These are phyloP conservation scores for Bradypodion pumilum DNA, from an alignment of 2,797 vertebrate species.

Conservation along the genomic window DNA sequence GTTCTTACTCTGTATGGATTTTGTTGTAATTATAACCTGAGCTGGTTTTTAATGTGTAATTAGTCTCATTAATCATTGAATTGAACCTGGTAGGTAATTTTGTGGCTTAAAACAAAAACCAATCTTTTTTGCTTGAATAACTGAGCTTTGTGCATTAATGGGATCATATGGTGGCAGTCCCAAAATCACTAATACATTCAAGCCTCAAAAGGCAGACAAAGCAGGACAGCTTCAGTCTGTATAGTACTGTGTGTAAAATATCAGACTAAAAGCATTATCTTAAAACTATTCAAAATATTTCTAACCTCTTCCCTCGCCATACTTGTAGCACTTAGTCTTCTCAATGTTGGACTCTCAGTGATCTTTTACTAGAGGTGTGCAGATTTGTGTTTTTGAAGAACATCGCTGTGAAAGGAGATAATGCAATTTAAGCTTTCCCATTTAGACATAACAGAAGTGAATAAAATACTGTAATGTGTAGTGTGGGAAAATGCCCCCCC, in stretches of 20 bases:
- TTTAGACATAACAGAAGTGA: too few species aligned
- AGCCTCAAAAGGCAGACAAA: constrained; percentile 39
- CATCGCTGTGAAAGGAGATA: too few species aligned
- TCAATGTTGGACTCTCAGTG: constrained; percentile 31
- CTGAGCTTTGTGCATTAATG: constrained; percentile 39
- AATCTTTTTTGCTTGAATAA: constrained; percentile 57
- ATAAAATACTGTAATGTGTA: too few species aligned
- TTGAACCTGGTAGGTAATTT: constrained; percentile 41
- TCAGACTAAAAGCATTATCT: constrained; percentile 25
- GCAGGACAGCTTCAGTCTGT: constrained; percentile 43
- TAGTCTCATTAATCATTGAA: constrained; percentile 24
- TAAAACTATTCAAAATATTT: constrained; percentile 38
- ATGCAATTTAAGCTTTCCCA: too few species aligned
- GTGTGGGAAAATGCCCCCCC: too few species aligned
- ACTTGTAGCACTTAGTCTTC: constrained; percentile 24
- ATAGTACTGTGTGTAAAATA: constrained; percentile 51
- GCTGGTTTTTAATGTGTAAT: constrained; percentile 34
- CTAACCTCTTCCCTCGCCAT: constrained; percentile 7
- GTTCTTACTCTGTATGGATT: constrained; percentile 25
- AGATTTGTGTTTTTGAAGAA: too few species aligned
- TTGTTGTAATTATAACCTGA: constrained; percentile 43
- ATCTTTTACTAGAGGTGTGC: background rate
- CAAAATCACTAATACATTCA: constrained; percentile 43
- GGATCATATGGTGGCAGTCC: constrained; percentile 37
- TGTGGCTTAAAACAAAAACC: constrained; percentile 56